These are phyloP conservation scores for Anguilla obscura DNA, from an alignment of 2,797 vertebrate genomes.

Conservation along the genomic window DNA sequence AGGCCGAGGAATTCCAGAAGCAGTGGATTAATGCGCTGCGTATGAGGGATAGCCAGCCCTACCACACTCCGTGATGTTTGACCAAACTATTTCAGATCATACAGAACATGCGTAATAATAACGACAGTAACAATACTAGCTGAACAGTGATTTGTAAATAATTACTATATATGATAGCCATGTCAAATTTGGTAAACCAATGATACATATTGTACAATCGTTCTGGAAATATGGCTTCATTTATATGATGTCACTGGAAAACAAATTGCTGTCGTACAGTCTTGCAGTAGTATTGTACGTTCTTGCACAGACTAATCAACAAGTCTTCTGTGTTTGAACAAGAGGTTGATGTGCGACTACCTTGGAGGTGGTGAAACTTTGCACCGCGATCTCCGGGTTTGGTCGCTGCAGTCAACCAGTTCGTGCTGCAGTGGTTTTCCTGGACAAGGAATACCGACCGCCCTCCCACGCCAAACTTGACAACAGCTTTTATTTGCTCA, in stretches of 20 bases:
- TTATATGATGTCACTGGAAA: not conserved
- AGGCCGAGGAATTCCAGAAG: not conserved
- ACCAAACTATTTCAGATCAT: not conserved
- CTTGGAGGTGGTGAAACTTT: slow-evolving; percentile 27
- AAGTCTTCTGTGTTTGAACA: slow-evolving; percentile 34
- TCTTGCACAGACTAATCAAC: not conserved
- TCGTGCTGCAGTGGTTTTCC: not conserved
- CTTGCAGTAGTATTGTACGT: not conserved
- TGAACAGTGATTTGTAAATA: not conserved
- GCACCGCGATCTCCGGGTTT: slow-evolving; percentile 27
- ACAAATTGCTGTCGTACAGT: not conserved
- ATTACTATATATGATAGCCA: not conserved
- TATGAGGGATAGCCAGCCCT: not conserved
- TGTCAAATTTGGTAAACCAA: not conserved
- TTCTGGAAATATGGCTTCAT: not conserved
- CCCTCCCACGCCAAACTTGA: slow-evolving; percentile 33
- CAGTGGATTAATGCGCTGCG: not conserved
- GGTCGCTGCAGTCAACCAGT: not conserved
- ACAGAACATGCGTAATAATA: not conserved
- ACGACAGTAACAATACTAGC: not conserved
- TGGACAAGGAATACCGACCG: slow-evolving; percentile 46
- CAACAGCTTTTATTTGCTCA: slow-evolving; percentile 42
- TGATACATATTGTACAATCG: not conserved
- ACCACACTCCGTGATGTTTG: not conserved
- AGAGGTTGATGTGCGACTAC: not conserved